Evolutionary conservation across 1,140 invertebrate genomes (phyloP).

Genomic region (Heliconius hewitsoni): DNA sequence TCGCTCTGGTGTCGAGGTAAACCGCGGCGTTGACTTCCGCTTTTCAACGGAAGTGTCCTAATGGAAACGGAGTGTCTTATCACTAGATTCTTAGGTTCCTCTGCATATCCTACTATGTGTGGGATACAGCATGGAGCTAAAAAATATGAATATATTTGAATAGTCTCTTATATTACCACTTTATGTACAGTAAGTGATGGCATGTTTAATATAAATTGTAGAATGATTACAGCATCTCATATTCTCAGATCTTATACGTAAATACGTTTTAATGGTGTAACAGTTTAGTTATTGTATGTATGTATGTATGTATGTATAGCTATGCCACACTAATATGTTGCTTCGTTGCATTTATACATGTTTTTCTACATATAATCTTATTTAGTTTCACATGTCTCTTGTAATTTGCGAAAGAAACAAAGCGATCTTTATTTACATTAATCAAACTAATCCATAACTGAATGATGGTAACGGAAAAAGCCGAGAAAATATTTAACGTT

Average conservation of each 20-base stretch:
- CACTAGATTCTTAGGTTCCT: too few relatives aligned
- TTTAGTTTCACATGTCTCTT: background rate
- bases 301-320: too few relatives aligned
- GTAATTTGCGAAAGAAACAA: background rate
- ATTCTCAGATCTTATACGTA: background rate
- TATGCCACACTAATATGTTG: background rate
- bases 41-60: too few relatives aligned
- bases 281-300: background rate
- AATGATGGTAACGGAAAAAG: too few relatives aligned
- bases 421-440: background rate
- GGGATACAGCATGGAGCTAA: too few relatives aligned
- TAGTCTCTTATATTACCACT: background rate
- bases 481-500: too few relatives aligned
- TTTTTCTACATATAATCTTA: background rate
- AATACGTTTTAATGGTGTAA: background rate
- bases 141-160: too few relatives aligned
- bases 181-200: background rate
- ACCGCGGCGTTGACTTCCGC: too few relatives aligned
- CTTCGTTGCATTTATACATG: background rate
- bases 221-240: background rate
- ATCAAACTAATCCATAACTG: too few relatives aligned
- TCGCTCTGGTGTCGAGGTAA: too few relatives aligned
- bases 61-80: too few relatives aligned
- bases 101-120: too few relatives aligned
- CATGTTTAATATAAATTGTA: slow-evolving; percentile 1